Evolutionary conservation across 2,113 vertebrate genomes (phyloP), one percentile per base, ranked within the genome.

Genomic region (Heliornis fulica): DNA sequence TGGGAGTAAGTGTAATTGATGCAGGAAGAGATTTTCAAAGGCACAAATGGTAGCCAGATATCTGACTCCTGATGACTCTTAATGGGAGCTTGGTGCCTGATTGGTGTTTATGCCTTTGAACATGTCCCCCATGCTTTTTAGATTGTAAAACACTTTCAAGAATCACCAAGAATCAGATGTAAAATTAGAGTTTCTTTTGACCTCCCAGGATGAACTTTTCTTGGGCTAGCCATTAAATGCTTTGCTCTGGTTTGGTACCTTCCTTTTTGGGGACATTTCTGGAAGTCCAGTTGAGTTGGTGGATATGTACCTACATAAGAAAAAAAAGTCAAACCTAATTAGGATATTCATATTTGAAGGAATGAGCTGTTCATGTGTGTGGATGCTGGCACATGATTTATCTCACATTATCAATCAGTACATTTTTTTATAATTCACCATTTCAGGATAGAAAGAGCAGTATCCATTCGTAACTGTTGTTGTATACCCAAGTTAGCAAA

Each of bases 21-120:
- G 31, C 15, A 88, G 84, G 32, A 87, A 93, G 59, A 80, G 46
- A 74, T 83, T 96, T 95, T 92, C 82, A 93, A 91, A 91, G 74
- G 63, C 70, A 74, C 18, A 87, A 96, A 95, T 85, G 61, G 65
- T 38, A 88, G 46, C 41, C 1, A 19, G 59, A 31, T 91, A 78
- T 54, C 70, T 80, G 75, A 54, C 20, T 80, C 68, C 7, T 91
- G 85, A 94, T 94, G 34, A 63, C 34, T 90, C 36, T 69, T 90
- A 70, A 88, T 95, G 83, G 68, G 43, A 90, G 31, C 64, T 83
- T 40, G 46, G 15, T 70, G n/a, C 20, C 56, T 96, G 87, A 94
- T 71, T 87, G 1, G 10, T 83, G 68, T 80, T 95, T 91, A 80
- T 74, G 48, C 21, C 28, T 93, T 92, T 81, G 59, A 94, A 83